These are phyloP conservation scores for Herpetotheres cachinnans DNA, from an alignment of 2,113 vertebrate species.

Conservation along the genomic window DNA sequence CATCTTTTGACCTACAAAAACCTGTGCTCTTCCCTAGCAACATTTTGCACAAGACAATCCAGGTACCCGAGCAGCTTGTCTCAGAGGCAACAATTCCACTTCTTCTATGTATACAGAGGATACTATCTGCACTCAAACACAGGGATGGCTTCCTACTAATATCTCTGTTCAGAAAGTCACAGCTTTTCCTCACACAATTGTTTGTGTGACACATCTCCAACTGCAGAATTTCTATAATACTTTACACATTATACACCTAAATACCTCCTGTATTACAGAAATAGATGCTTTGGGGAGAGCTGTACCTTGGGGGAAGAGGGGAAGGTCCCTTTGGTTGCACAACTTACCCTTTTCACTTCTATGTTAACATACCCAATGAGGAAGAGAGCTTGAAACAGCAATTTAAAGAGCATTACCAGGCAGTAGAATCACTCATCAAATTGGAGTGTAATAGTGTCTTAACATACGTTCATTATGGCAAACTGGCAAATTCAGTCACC, in stretches of 20 bases:
- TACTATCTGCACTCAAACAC: not conserved
- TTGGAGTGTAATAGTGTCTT: not conserved
- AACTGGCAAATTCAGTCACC: not conserved
- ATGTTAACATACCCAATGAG: not conserved
- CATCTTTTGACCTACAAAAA: not conserved
- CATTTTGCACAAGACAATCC: not conserved
- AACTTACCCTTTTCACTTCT: not conserved
- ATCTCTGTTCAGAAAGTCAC: not conserved
- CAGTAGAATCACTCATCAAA: not conserved
- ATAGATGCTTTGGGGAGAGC: not conserved
- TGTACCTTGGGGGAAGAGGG: not conserved
- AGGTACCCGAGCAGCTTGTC: fast-evolving
- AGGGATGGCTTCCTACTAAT: not conserved
- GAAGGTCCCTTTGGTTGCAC: not conserved
- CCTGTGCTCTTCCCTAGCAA: not conserved
- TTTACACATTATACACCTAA: not conserved
- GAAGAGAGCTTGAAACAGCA: not conserved
- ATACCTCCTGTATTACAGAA: not conserved
- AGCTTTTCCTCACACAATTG: not conserved
- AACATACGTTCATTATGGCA: not conserved
- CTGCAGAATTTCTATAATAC: not conserved
- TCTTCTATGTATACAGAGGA: not conserved
- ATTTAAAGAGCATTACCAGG: not conserved
- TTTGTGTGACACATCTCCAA: not conserved
- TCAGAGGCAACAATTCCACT: not conserved